These are phyloP conservation scores for Trematocara marginatum DNA, from an alignment of 2,113 vertebrate genomes.

Conservation along the genomic window DNA sequence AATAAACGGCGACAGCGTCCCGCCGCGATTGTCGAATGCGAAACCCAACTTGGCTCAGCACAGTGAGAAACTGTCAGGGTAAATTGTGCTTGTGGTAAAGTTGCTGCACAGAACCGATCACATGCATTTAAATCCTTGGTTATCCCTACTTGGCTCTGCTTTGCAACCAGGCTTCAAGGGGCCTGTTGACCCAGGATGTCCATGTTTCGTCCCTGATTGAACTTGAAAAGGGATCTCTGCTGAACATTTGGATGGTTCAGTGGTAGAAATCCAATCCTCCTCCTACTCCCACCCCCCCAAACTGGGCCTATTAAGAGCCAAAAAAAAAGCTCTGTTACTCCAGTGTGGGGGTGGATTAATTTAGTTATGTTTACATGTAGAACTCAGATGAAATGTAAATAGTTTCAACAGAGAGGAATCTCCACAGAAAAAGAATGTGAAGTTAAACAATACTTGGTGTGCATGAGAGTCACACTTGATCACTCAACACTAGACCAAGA, in stretches of 20 bases:
- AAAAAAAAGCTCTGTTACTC: constrained; percentile 33
- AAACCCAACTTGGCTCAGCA: neutral
- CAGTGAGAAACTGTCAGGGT: neutral
- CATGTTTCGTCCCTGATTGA: constrained; percentile 10
- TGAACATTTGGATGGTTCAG: neutral
- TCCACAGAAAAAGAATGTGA: constrained; percentile 33
- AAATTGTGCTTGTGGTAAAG: neutral
- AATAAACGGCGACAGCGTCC: fast-evolving
- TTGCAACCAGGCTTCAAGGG: neutral
- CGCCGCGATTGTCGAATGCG: neutral
- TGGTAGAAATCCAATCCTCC: constrained; percentile 71
- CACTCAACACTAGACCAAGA: constrained; percentile 80
- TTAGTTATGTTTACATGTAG: constrained; percentile 52
- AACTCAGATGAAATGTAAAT: constrained; percentile 45
- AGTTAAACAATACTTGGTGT: constrained; percentile 68
- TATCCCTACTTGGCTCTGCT: neutral
- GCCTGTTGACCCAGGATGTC: neutral
- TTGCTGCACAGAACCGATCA: neutral
- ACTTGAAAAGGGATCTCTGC: neutral
- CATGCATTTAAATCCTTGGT: neutral
- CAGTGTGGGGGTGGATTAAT: neutral
- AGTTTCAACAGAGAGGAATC: constrained; percentile 25
- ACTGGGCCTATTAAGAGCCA: constrained; percentile 57
- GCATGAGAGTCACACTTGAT: constrained; percentile 79
- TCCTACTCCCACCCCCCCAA: constrained; percentile 64